Conservation (phyloP, 2,797 vertebrate species). For the Eupleurogrammus muticus region DNA sequence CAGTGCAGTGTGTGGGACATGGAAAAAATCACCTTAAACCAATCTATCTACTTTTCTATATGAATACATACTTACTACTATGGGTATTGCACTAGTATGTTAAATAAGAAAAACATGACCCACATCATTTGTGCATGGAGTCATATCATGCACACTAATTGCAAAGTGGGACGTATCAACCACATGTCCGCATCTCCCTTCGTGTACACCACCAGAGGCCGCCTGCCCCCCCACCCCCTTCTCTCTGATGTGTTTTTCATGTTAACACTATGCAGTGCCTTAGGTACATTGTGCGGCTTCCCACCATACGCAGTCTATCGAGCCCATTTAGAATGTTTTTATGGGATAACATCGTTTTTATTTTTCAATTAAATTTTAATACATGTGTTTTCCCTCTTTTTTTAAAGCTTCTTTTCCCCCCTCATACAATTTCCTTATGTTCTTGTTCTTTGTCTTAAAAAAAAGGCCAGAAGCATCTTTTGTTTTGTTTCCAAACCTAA, state of each 20-base stretch:
- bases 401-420: constrained; percentile 51
- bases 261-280: constrained; percentile 87
- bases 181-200: constrained; percentile 62
- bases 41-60: no score
- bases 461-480: neutral
- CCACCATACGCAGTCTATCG: constrained; percentile 77
- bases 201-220: constrained; percentile 42
- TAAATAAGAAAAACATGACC: constrained; percentile 34
- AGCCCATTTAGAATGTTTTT: constrained; percentile 83
- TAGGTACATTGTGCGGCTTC: constrained; percentile 82
- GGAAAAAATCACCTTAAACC: no score
- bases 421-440: constrained; percentile 19
- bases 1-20: no score
- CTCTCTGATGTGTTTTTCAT: constrained; percentile 87
- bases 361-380: constrained; percentile 86
- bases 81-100: no score
- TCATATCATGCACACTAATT: constrained; percentile 73
- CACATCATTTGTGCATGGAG: constrained; percentile 32
- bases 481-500: constrained; percentile 10
- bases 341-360: constrained; percentile 81
- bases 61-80: no score
- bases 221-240: constrained; percentile 38
- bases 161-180: constrained; percentile 68
- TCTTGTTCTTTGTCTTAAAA: constrained; percentile 36
- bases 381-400: constrained; percentile 76